Evolutionary conservation across 1,140 invertebrate genomes (phyloP), one percentile per base, ranked within the genome.

Genomic region (Propsilocerus akamusi): DNA sequence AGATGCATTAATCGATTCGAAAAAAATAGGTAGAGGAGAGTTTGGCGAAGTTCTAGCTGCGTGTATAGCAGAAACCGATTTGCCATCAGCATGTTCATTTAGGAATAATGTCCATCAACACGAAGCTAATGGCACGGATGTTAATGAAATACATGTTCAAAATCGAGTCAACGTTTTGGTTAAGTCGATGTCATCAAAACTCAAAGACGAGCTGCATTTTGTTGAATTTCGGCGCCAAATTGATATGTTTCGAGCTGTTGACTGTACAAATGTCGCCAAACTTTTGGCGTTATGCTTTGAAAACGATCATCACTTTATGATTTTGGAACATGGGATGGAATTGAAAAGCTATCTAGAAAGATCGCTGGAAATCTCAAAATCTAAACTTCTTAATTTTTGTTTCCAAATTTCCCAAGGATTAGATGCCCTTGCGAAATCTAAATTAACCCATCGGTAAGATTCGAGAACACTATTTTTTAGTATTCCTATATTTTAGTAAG

Each of bases 301-400:
- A 48, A 72, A 76, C 11, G 85, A 92, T 53, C 89, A 89, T 0
- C 83, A 91, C 60, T 89, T 83, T 58, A 80, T 95, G 75, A 77
- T 96, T 12, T 66, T 92, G 5, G 88, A 95, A 60, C 87, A 91
- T 59, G 91, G 86, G 22, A 91, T 95, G 59, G 94, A 90, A 90
- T 82, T 86, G 64, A 71, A 73, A 58, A 30, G 14, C 14, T 28
- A 24, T n/a, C 10, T 47, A n/a, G 28, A n/a, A n/a, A 30, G 28
- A n/a, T 30, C 28, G 22, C 62, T 11, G 63, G 62, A 26, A 24
- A 26, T 8, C 11, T 41, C 7, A 64, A 63, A 26, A 58, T 59
- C 0, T 62, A 54, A 4, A 57, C 51, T 80, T 37, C 65, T 86
- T 1, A 72, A 78, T 0, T 69, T 90, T 5, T 73, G 77, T 2